A percentile compares a stretch with the other conserved stretches of the same genome.
phyloP scores from a whole-genome alignment of 2,888 invertebrate species.

The Idaea dimidiata region DNA sequence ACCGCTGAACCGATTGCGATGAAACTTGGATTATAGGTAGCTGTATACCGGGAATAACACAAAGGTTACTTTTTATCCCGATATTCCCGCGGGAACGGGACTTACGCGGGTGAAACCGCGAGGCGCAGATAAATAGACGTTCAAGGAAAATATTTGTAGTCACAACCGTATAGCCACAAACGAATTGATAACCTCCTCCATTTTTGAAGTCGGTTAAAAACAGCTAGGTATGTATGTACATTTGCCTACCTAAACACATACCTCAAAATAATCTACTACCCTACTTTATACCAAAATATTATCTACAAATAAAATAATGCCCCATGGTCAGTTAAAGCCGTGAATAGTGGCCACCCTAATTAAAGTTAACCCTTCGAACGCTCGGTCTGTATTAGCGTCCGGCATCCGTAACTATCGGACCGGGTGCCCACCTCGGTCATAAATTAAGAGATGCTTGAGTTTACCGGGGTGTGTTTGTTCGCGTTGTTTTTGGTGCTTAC shows the following conservation, averaged over 20 bases:
- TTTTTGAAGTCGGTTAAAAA: too few relatives aligned
- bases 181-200: too few relatives aligned
- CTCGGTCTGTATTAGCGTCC: constrained; percentile 65
- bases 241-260: background rate
- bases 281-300: constrained; percentile 4
- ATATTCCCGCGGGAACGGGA: too few relatives aligned
- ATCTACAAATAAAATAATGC: constrained; percentile 10
- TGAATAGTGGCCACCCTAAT: constrained; percentile 15
- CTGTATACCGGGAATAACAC: too few relatives aligned
- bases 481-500: constrained; percentile 42
- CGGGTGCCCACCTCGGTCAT: constrained; percentile 71
- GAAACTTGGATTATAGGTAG: too few relatives aligned
- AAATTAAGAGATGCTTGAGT: constrained; percentile 73
- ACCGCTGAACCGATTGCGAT: too few relatives aligned
- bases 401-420: constrained; percentile 63
- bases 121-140: too few relatives aligned
- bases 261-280: constrained; percentile 3
- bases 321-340: constrained; percentile 11
- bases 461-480: constrained; percentile 55
- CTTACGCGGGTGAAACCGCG: too few relatives aligned
- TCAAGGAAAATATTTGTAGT: too few relatives aligned
- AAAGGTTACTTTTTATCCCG: too few relatives aligned
- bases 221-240: too few relatives aligned
- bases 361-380: constrained; percentile 22
- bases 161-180: too few relatives aligned